Base-by-base conservation (phyloP, 2,888 invertebrate species). In the Protonemura montana region DNA sequence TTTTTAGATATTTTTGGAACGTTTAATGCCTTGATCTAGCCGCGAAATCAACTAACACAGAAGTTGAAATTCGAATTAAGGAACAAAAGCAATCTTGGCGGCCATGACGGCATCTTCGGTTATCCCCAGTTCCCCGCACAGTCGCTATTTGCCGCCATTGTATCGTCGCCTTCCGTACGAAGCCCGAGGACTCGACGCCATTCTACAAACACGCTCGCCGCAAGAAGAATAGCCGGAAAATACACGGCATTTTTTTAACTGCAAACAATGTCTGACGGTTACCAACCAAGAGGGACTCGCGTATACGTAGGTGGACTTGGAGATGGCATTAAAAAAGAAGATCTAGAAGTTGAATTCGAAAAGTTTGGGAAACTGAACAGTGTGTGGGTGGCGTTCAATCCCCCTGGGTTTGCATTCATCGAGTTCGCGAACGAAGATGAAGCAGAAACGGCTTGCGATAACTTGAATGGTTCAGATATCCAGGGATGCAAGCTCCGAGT, bases 381-480 rank as follows among this genome's bases (percentile, higher is more conserved):
- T 89, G 97, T 97, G 89, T 98, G 97, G 97, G 97, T 97, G 89
- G 97, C 98, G 89, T 96, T 97, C 92, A 97, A 98, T 92, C 98
- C 98, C 89, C 97, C 97, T 89, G 97, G 98, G 90, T 98, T 98
- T 92, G 98, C 97, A 88, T 98, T 98, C 93, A 96, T 98, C 91
- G 97, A 98, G 93, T 98, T 97, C 92, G 95, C 96, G 91, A 96
- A 96, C 92, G 94, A 95, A 91, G 95, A 95, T 90, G 97, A 98
- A 92, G 98, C 98, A 76, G 97, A 97, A 91, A 95, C 96, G 90
- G 98, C 98, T 88, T 97, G 97, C 92, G 96, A 95, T 91, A 95
- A 95, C 90, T 94, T 98, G 93, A 97, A 98, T 90, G 97, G 97
- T 88, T 95, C 96, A 88, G 97, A 97, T 91, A 94, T 97, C 90